Evolutionary conservation across 2,113 vertebrate genomes (phyloP), one percentile per base, ranked within the genome.

Genomic region (Siphamia tubifer): DNA sequence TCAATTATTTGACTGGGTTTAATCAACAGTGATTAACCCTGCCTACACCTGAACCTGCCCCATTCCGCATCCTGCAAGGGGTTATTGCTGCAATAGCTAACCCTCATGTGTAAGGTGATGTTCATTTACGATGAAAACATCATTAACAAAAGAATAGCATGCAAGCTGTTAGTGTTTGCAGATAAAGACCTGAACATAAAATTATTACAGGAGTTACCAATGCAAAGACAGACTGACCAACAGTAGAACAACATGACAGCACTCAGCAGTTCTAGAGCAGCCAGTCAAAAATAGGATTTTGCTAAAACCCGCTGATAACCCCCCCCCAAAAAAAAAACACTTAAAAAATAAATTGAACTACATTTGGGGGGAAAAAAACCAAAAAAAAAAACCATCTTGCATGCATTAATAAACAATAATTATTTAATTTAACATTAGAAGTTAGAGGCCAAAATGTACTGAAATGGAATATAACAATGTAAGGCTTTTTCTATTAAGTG

Each of bases 191-290:
- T 44, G 9, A 45, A 28, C 6, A 30, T 8, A 25, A 40, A 40
- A 21, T 7, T 3, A 53, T 10, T 32, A 43, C 28, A 42, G 35
- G 7, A 56, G 15, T 40, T 27, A 30, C 12, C 52, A 63, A 74
- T 60, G 17, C 35, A 55, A 48, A 55, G 34, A 27, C 25, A 8
- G 21, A 63, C 21, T 1, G 10, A 71, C n/a, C 58, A 62, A 67
- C 32, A 39, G 27, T 55, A 31, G 2, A 11, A 47, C 12, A 74
- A 30, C 20, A 44, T 35, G 25, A 13, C 30, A 35, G 19, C 52
- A 64, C 19, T 30, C n/a, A 55, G 16, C 52, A 34, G 47, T 5
- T 42, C 8, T 47, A 21, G 45, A 36, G 19, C 49, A 51, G 19
- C 45, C 19, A 3, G 34, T 56, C 31, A 51, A 51, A 53, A 61